Base-by-base conservation (phyloP, 2,113 vertebrate genomes). In the Brachyhypopomus gauderio region DNA sequence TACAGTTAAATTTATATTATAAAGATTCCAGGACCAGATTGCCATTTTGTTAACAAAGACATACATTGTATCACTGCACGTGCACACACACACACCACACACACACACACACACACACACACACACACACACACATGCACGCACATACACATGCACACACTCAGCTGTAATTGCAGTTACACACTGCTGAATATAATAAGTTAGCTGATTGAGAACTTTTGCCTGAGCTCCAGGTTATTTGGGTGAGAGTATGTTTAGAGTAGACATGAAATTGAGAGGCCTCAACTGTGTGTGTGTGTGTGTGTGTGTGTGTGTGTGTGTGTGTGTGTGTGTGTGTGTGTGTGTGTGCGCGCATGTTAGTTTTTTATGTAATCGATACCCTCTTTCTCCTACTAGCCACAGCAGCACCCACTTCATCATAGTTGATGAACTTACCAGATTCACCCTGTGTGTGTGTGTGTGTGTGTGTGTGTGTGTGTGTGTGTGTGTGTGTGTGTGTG, bases 291-390 rank as follows among this genome's bases (percentile, higher is more conserved):
- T 25, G 70, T 64, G 55, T 77, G 71, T 22, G 73, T 73, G 62
- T 19, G 55, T 48, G 73, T 77, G 79, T 71, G 55, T 71, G 56
- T 69, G 69, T 67, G 75, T 48, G 41, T 58, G 67, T 34, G 70
- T 48, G 76, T 83, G 67, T 74, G 34, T 78, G 75, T 74, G 45
- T 84, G 71, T 75, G 72, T 81, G 76, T 83, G 67, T 34, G 70
- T 48, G 76, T 83, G 67, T 74, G 34, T 78, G 75, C 69, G 45
- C 82, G 71, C 72, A 66, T 71, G 76, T 83, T 74, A 34, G 77
- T 85, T 76, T 83, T 85, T 69, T 52, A 81, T 85, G 83, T 85
- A 83, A 84, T 72, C 58, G 74, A 86, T 80, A 81, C 76, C 27
- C 70, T 30, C 72, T 69, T 66, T 70, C 48, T 59, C 41, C 48